Base-by-base conservation (phyloP, 1,140 invertebrate species). In the Elymnias hypermnestra region DNA sequence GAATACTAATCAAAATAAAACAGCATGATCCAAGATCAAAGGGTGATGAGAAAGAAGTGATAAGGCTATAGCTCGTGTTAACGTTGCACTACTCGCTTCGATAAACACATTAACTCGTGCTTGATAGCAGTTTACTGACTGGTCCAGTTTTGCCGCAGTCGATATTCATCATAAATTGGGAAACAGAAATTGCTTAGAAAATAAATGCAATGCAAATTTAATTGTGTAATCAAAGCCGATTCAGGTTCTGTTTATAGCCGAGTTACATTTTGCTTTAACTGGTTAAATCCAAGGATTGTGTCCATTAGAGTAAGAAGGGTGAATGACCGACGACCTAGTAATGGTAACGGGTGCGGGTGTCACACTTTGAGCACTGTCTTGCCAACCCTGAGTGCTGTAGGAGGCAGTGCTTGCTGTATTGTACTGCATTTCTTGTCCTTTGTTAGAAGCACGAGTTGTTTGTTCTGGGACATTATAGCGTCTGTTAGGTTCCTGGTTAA, bases 261-360 rank as follows among this genome's bases (percentile, higher is more conserved):
- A 23, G 29, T 36, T 48, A 19, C 18, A 13, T 49, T 18, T 46
- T 13, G 2, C 7, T 28, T 7, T 26, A 46, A 25, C 22, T 33
- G 12, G 22, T 78, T 72, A 75, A 13, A 62, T 40, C 67, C 70
- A 75, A 33, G 65, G 57, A 58, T 71, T 71, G 15, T 63, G 63
- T 7, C 52, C 52, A 39, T 69, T 57, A 7, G 56, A 31, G 53
- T 45, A 52, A 22, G 51, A 42, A 37, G 58, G 53, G 55, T 74
- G 73, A 19, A 63, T 53, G 22, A 75, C 45, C 3, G 75, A 74
- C 22, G 65, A 57, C 40, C 67, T 61, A 23, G 68, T 68, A 19
- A 69, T 54, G 17, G 67, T 64, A n/a, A 64, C 58, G 8, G 73
- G 62, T 15, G 47, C 37, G 4, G 57, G 53, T 5, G 54, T 70